Percentiles rank a stretch among this genome's conserved stretches.
Evolutionary conservation across 64 coral and sea anemone genomes (phyloP).

Genomic region (Porites australiensis): DNA sequence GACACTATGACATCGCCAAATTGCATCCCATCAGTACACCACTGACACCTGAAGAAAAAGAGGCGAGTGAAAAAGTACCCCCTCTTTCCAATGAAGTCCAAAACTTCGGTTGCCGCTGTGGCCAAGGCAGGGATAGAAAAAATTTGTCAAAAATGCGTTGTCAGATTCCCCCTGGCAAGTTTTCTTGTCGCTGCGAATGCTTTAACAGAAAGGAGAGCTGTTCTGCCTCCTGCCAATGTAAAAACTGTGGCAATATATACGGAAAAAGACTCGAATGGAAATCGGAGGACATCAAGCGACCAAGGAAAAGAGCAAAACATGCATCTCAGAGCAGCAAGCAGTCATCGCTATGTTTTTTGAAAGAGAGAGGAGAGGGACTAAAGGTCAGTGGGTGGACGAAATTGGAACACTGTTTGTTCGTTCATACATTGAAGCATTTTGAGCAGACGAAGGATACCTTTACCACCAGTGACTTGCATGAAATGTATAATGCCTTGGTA

Average conservation of each 20-base stretch:
- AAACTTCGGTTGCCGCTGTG: background rate
- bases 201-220: too few relatives aligned
- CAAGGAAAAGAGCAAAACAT: too few relatives aligned
- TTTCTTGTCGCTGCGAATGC: too few relatives aligned
- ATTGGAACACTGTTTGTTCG: too few relatives aligned
- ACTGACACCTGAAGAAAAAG: background rate
- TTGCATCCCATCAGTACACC: background rate
- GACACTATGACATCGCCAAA: slow-evolving; percentile 42
- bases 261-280: background rate
- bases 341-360: too few relatives aligned
- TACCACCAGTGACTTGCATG: too few relatives aligned
- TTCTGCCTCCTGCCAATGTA: background rate
- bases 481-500: too few relatives aligned
- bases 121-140: slow-evolving; percentile 18
- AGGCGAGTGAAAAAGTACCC: background rate
- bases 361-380: background rate
- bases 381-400: background rate
- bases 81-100: background rate
- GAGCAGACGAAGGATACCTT: too few relatives aligned
- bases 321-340: too few relatives aligned
- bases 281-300: too few relatives aligned
- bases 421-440: too few relatives aligned
- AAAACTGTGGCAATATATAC: background rate
- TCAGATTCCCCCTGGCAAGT: too few relatives aligned
- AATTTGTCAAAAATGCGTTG: background rate